phyloP scores from a whole-genome alignment of 2,888 invertebrate species.

The Ornithoptera alexandrae region DNA sequence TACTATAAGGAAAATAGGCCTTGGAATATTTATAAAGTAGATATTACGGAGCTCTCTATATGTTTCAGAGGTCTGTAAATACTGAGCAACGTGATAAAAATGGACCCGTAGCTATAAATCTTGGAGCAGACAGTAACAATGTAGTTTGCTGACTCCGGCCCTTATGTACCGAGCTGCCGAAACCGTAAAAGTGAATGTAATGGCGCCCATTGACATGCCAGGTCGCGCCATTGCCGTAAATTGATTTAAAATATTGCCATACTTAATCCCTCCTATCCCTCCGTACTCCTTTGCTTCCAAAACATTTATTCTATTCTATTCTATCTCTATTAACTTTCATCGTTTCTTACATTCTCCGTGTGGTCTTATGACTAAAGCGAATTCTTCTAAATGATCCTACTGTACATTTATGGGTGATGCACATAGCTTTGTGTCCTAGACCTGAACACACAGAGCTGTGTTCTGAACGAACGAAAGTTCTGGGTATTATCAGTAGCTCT shows the following conservation, averaged over 20 bases:
- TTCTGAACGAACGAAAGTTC: background rate
- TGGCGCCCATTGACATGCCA: slow-evolving; percentile 22
- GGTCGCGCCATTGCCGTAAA: slow-evolving; percentile 22
- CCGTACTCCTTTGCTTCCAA: background rate
- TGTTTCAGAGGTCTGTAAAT: slow-evolving; percentile 9
- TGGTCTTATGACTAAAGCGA: too few species aligned
- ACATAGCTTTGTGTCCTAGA: background rate
- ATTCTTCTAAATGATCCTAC: too few species aligned
- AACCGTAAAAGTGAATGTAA: slow-evolving; percentile 27
- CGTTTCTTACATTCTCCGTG: background rate
- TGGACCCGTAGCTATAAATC: slow-evolving; percentile 29
- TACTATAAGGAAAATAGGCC: too few species aligned
- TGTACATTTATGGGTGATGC: background rate
- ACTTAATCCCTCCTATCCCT: slow-evolving; percentile 7
- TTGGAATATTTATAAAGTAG: too few species aligned
- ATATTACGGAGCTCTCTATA: background rate
- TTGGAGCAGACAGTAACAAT: slow-evolving; percentile 30
- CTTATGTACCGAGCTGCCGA: slow-evolving; percentile 25
- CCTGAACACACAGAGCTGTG: background rate
- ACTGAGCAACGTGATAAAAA: slow-evolving; percentile 16
- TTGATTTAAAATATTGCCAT: slow-evolving; percentile 24
- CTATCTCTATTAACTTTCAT: background rate
- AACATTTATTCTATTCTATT: slow-evolving; percentile 1
- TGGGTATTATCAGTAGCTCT: too few species aligned
- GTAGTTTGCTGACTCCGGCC: slow-evolving; percentile 31